Percentiles rank a stretch among this genome's conserved stretches.
Evolutionary conservation across 1,140 invertebrate genomes (phyloP).

Genomic region (Tenebrio molitor): DNA sequence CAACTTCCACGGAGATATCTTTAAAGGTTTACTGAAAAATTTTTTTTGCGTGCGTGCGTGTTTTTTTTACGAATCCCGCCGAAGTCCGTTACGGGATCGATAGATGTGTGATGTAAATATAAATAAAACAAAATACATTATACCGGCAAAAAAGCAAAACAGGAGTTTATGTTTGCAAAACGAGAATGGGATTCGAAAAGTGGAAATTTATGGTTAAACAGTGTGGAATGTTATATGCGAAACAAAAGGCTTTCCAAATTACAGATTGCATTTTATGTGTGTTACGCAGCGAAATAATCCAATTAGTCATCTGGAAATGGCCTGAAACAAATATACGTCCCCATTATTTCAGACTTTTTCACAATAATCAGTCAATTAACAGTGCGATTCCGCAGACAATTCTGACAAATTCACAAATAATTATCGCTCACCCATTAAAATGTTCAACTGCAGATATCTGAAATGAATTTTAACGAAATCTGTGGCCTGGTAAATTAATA

Average conservation of each 20-base stretch:
- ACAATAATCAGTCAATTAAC: slow-evolving; percentile 47
- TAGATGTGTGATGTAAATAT: slow-evolving; percentile 10
- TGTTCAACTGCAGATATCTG: not conserved
- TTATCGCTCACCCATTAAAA: slow-evolving; percentile 2
- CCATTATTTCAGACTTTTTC: slow-evolving; percentile 50
- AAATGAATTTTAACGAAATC: too few relatives aligned
- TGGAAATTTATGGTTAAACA: slow-evolving; percentile 41
- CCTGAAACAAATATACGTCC: slow-evolving; percentile 53
- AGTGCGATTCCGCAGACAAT: not conserved
- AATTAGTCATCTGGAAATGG: slow-evolving; percentile 54
- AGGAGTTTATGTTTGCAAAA: slow-evolving; percentile 30
- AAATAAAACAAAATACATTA: slow-evolving; percentile 36
- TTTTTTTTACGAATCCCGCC: not conserved
- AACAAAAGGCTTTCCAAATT: slow-evolving; percentile 52
- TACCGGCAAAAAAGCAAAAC: slow-evolving; percentile 22
- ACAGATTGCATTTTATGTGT: slow-evolving; percentile 53
- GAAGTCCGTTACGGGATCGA: not conserved
- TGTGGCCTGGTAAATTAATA: too few relatives aligned
- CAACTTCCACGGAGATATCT: not conserved
- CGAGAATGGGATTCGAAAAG: slow-evolving; percentile 33
- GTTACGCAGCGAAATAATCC: slow-evolving; percentile 49
- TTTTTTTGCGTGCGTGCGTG: slow-evolving; percentile 3
- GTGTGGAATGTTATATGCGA: slow-evolving; percentile 42
- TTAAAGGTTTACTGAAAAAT: slow-evolving; percentile 5
- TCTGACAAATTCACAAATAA: slow-evolving; percentile 33